Conservation (phyloP, 2,113 vertebrate genomes). For the Nyctereutes procyonoides region DNA sequence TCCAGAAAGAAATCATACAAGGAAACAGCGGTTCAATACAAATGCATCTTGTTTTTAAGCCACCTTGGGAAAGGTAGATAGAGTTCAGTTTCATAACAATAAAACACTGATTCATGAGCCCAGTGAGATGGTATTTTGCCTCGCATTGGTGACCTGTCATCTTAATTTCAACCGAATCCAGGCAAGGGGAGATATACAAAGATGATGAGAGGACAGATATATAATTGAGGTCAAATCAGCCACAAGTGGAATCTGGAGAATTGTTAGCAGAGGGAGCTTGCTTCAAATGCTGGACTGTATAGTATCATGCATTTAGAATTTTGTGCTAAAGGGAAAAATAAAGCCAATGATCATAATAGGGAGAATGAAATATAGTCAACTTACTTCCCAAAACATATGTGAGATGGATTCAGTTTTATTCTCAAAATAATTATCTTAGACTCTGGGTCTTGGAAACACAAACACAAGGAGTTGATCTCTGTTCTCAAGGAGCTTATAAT, state of each 20-base stretch:
- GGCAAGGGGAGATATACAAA: neutral
- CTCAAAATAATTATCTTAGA: neutral
- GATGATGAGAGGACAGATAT: neutral
- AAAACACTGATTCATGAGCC: neutral
- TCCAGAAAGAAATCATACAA: neutral
- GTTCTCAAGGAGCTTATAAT: neutral
- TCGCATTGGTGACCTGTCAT: neutral
- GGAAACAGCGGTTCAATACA: neutral
- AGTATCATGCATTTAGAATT: neutral
- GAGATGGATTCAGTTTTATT: constrained; percentile 21
- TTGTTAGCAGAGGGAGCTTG: neutral
- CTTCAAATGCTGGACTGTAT: neutral
- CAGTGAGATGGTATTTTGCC: neutral
- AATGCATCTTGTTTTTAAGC: neutral
- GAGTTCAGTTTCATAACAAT: neutral
- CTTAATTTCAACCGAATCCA: neutral
- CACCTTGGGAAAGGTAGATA: neutral
- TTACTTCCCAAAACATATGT: neutral
- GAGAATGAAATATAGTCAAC: neutral
- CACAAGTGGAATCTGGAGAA: neutral
- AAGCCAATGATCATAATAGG: neutral
- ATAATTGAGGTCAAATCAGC: neutral
- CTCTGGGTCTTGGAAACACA: neutral
- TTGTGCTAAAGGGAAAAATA: neutral
- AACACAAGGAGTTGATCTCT: neutral